A percentile compares a stretch with the other conserved stretches of the same genome.
Conservation (phyloP, 2,888 invertebrate genomes). For the Tachina lurida region DNA sequence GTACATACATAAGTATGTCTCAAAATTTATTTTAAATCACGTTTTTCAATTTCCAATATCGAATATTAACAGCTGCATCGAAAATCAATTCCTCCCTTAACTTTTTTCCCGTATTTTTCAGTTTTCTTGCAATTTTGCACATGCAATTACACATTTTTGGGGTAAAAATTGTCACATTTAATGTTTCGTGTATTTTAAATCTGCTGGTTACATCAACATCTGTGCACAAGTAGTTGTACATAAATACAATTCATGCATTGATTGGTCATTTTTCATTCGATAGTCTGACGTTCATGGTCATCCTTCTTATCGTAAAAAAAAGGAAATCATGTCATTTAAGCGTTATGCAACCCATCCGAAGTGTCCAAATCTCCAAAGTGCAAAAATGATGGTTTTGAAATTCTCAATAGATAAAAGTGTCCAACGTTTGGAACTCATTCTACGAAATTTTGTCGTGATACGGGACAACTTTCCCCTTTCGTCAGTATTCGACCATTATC, state of each 20-base stretch:
- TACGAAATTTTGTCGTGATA: too few species aligned
- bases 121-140: conserved; percentile 9
- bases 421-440: too few species aligned
- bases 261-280: conserved; percentile 82
- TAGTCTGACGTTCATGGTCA: conserved; percentile 76
- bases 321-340: not conserved
- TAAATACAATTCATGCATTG: conserved; percentile 68
- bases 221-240: conserved; percentile 29
- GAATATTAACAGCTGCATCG: conserved; percentile 69
- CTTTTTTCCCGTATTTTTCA: not conserved
- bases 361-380: not conserved
- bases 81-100: conserved; percentile 57
- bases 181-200: conserved; percentile 31
- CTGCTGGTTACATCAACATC: conserved; percentile 61
- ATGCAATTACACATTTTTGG: conserved; percentile 26
- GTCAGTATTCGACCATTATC: too few species aligned
- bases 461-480: too few species aligned
- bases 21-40: not conserved
- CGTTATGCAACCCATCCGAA: not conserved
- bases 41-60: not conserved
- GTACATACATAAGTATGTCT: too few species aligned
- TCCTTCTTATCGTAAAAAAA: conserved; percentile 20
- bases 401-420: not conserved
- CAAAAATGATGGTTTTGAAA: not conserved
- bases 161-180: conserved; percentile 45